These are phyloP conservation scores for Drosophila sp. DNA, from an alignment of 1,140 invertebrate genomes.

Conservation along the genomic window DNA sequence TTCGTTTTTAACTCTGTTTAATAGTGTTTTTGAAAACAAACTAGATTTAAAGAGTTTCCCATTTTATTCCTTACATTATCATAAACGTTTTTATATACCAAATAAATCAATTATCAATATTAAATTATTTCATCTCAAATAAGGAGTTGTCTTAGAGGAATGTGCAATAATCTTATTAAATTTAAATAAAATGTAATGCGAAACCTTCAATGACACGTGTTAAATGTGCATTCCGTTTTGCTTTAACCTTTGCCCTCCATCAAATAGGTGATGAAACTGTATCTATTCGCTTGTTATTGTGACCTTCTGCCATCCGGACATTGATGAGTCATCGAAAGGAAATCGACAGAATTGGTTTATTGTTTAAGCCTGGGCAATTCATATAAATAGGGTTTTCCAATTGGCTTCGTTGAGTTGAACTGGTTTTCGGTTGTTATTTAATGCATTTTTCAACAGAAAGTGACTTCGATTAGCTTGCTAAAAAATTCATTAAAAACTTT, in stretches of 20 bases:
- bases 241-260: not conserved
- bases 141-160: too few relatives aligned
- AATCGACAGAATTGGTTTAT: not conserved
- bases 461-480: slow-evolving; percentile 78
- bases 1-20: too few relatives aligned
- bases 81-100: too few relatives aligned
- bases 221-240: not conserved
- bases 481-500: slow-evolving; percentile 82
- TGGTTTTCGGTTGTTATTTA: slow-evolving; percentile 46
- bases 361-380: not conserved
- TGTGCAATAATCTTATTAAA: too few relatives aligned
- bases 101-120: too few relatives aligned
- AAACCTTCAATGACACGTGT: too few relatives aligned
- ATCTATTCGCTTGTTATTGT: too few relatives aligned
- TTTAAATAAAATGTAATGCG: too few relatives aligned
- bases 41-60: too few relatives aligned
- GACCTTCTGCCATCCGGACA: not conserved
- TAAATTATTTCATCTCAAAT: too few relatives aligned
- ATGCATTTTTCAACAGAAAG: slow-evolving; percentile 73
- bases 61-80: too few relatives aligned
- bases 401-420: slow-evolving; percentile 10
- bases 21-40: too few relatives aligned
- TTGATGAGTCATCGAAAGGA: not conserved
- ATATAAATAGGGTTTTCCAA: not conserved
- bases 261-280: not conserved